Evolutionary conservation across 2,888 invertebrate genomes (phyloP), one percentile per base, ranked within the genome.

Genomic region (Eupithecia insigniata): DNA sequence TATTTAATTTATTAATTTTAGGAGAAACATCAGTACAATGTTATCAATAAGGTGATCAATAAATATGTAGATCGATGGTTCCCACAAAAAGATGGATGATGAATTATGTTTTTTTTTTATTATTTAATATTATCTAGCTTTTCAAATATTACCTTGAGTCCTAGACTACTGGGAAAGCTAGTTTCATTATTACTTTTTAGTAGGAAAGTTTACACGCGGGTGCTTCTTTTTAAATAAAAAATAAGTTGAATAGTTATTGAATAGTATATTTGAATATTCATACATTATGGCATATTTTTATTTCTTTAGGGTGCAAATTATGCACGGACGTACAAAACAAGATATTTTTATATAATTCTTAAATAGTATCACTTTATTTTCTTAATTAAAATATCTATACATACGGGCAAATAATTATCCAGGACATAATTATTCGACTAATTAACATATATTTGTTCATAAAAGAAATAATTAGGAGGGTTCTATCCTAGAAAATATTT

Each of bases 301-400:
- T 71, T 71, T 74, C 32, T 72, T 73, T 73, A 89, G 87, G 87
- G 88, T 90, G 89, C 87, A 87, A 78, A 80, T 77, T 76, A 81
- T 78, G 82, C 34, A 36, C 12, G 12, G 22, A 55, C 55, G 26
- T 55, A 55, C 55, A 84, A 73, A 78, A 72, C 78, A 74, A 70
- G 43, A n/a, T 72, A 77, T 72, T 76, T 65, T 70, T 67, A 32
- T 61, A 36, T 71, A 71, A 81, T 22, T 76, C 87, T 88, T 87
- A 88, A 82, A 82, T 91, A 90, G 86, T 91, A 91, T 92, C 92
- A 91, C 91, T 84, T 86, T 85, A 84, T 83, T 84, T 83, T 76
- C 78, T 81, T 77, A 72, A 55, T 71, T 67, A 73, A 66, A 76
- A 75, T 68, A 62, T 58, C 70, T 39, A 58, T 73, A 74, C 51